Percentiles rank a stretch among this genome's conserved stretches.
These are phyloP conservation scores for Sylvietta virens DNA, from an alignment of 2,113 vertebrate genomes.

Conservation along the genomic window DNA sequence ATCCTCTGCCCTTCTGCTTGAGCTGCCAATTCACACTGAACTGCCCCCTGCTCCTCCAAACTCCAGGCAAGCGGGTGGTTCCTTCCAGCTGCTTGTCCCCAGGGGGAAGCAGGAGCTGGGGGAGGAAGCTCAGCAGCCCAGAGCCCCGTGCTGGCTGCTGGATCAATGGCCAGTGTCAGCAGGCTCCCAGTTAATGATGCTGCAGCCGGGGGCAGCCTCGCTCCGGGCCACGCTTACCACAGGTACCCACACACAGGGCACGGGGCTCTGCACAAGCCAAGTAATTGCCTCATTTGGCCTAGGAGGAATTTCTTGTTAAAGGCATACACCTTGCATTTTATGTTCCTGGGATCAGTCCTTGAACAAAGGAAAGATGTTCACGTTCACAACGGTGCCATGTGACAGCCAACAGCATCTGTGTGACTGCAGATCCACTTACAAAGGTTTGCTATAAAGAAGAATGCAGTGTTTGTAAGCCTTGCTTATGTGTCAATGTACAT, in stretches of 20 bases:
- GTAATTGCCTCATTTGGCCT: conserved; percentile 69
- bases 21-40: conserved; percentile 55
- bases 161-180: conserved; percentile 77
- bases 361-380: conserved; percentile 11
- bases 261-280: conserved; percentile 38
- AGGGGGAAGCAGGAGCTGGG: conserved; percentile 48
- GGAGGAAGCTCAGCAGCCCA: conserved; percentile 5
- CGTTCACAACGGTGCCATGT: not conserved
- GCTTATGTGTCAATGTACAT: not conserved
- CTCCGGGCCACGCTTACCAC: conserved; percentile 63
- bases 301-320: not conserved
- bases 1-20: conserved; percentile 31
- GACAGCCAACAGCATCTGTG: not conserved
- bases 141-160: conserved; percentile 46
- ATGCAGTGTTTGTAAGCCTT: not conserved
- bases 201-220: conserved; percentile 39
- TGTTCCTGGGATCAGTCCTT: conserved; percentile 17
- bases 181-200: conserved; percentile 76
- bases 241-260: conserved; percentile 17
- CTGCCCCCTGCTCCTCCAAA: conserved; percentile 47
- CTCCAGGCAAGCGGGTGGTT: conserved; percentile 32
- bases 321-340: conserved; percentile 14
- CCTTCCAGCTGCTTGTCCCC: conserved; percentile 59
- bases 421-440: not conserved
- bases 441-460: not conserved